Base-by-base conservation (phyloP, 1,140 invertebrate species). In the Ericerus pela region DNA sequence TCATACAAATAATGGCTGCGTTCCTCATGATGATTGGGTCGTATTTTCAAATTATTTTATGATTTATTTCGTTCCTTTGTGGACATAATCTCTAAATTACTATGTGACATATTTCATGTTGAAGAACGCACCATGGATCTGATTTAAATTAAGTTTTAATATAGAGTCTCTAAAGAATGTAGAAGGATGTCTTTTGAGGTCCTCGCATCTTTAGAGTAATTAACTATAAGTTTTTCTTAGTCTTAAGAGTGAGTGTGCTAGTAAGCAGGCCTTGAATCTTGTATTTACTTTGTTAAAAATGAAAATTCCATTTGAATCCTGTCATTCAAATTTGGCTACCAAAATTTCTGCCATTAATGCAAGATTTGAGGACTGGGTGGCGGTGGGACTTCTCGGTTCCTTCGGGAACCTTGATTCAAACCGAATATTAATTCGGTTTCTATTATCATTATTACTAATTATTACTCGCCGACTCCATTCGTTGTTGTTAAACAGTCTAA, bases 191-290 rank as follows among this genome's bases (percentile, higher is more conserved):
- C n/a, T 33, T 10, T n/a, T 10, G 4, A 5, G 11, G 41, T 47
- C 41, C 41, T 47, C 41, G 41, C 41, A 16, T 47, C 14, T 22
- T 18, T 3, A 14, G 8, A n/a, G 8, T 8, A 33, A n/a, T 33
- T 33, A 33, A n/a, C 30, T n/a, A 33, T 33, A 33, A n/a, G 30
- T 33, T 10, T 10, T 33, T 33, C 30, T 8, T 33, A 33, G 10
- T 47, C 26, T 47, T 16, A 16, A 41, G 14, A 16, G 14, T 41
- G 22, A 33, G 22, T 47, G 16, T 47, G 14, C 20, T 47, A 47
- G 41, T 47, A 47, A 47, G 41, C 41, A 47, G 41, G 41, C 41
- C 26, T 22, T 18, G 41, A 47, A 47, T 47, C 41, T 47, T 24
- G 41, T 16, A 16, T 41, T 16, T 41, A 16, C 20, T 41, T 41